Evolutionary conservation across 2,888 invertebrate genomes (phyloP), one percentile per base, ranked within the genome.

Genomic region (Caenorhabditis becei): DNA sequence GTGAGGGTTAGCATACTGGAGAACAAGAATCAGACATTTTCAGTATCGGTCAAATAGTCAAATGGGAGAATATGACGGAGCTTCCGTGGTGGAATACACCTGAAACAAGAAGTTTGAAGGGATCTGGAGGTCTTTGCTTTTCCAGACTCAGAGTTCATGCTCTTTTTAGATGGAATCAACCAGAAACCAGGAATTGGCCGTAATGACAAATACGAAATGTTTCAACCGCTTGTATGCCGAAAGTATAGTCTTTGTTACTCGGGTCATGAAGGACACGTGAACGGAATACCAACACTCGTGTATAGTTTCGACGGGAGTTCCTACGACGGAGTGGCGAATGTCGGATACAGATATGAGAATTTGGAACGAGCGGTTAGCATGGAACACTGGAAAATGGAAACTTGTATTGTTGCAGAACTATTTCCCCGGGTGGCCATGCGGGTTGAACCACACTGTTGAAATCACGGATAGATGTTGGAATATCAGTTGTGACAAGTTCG

Each of bases 161-260:
- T 8, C 16, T 3, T 44, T 51, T 18, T 14, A 63, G 37, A 72
- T 58, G 54, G 54, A 20, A 58, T 59, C 18, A 66, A 75, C 28
- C 61, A 61, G 61, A 66, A 24, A 66, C 54, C 66, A 32, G 49
- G 54, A 74, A 66, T 66, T 24, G 51, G 66, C 23, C 58, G 66
- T 23, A 59, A 23, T 75, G 66, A 75, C 66, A 75, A 61, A 61
- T 61, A 66, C 61, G 59, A 74, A 74, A 61, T 66, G 51, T 66
- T 44, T 51, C 75, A 59, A 59, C 65, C 65, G 14, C 37, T 65
- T 26, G 23, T 23, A 23, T 59, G 66, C 47, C 37, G 61, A 53
- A 66, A 75, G 61, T 61, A 37, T 53, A 61, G 49, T 44, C 59
- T 67, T 26, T 2, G 20, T 16, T 61, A 66, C 37, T 61, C 53